phyloP scores from a whole-genome alignment of 2,797 vertebrate species.

The Argentina silus region DNA sequence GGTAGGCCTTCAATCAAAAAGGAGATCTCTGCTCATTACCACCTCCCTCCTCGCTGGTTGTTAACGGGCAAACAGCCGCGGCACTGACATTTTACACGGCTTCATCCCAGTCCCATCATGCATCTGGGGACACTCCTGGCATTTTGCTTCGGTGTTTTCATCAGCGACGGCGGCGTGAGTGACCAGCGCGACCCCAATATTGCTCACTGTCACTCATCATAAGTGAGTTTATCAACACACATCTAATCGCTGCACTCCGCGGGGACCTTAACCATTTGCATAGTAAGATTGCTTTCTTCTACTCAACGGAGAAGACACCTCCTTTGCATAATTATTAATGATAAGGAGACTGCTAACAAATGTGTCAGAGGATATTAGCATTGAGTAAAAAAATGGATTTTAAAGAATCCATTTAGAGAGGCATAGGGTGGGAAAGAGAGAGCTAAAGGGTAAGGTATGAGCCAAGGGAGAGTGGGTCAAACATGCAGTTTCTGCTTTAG shows the following conservation, averaged over 20 bases:
- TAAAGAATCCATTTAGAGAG: constrained; percentile 61
- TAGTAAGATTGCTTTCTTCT: constrained; percentile 88
- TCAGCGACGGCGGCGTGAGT: constrained; percentile 78
- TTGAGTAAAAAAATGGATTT: constrained; percentile 69
- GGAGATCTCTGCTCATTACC: constrained; percentile 79
- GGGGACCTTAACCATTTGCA: constrained; percentile 90
- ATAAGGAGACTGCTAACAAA: constrained; percentile 89
- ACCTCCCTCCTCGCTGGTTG: constrained; percentile 79
- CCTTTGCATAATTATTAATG: constrained; percentile 92
- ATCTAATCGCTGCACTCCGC: constrained; percentile 73
- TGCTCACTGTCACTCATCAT: constrained; percentile 89
- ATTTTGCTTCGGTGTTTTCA: constrained; percentile 84
- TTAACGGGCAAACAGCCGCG: constrained; percentile 80
- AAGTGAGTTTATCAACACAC: constrained; percentile 92
- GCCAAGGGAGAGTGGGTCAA: constrained; percentile 42
- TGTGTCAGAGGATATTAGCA: constrained; percentile 84
- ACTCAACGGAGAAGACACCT: constrained; percentile 76
- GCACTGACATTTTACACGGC: constrained; percentile 82
- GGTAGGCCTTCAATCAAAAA: constrained; percentile 80
- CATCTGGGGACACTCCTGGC: constrained; percentile 86
- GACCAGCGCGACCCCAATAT: constrained; percentile 85
- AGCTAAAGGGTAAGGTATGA: constrained; percentile 41
- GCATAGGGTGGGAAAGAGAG: constrained; percentile 37
- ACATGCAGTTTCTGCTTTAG: constrained; percentile 48
- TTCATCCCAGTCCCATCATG: constrained; percentile 84